Conservation (phyloP, 2,888 invertebrate species). For the Dryomyza anilis region DNA sequence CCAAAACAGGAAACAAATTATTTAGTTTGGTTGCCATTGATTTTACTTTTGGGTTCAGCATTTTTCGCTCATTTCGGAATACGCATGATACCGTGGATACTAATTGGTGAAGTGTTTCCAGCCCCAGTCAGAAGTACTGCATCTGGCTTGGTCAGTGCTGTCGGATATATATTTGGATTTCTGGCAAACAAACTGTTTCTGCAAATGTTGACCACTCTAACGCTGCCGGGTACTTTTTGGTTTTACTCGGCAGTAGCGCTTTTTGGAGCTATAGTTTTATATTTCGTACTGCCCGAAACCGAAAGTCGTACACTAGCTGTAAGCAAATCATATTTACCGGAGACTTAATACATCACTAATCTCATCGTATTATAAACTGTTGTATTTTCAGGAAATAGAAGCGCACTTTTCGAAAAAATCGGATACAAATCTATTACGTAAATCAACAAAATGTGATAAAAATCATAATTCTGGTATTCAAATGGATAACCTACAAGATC, state of each 20-base stretch:
- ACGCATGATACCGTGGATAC: slow-evolving; percentile 77
- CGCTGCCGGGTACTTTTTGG: slow-evolving; percentile 75
- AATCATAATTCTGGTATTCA: slow-evolving; percentile 34
- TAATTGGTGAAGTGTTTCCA: slow-evolving; percentile 79
- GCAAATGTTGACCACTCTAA: slow-evolving; percentile 67
- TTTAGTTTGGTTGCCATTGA: slow-evolving; percentile 72
- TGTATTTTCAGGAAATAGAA: slow-evolving; percentile 53
- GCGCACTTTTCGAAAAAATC: slow-evolving; percentile 57
- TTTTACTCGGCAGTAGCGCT: slow-evolving; percentile 71
- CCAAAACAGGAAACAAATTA: slow-evolving; percentile 62
- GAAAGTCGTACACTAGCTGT: slow-evolving; percentile 73
- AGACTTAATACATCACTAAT: background rate
- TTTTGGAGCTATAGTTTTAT: slow-evolving; percentile 69
- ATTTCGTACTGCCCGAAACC: slow-evolving; percentile 78
- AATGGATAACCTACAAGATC: slow-evolving; percentile 46
- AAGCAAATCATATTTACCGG: slow-evolving; percentile 35
- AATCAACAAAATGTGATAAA: slow-evolving; percentile 28
- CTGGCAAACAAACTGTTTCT: slow-evolving; percentile 76
- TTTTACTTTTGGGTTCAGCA: slow-evolving; percentile 70
- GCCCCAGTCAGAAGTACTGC: slow-evolving; percentile 73
- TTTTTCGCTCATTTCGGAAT: slow-evolving; percentile 72
- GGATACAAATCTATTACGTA: slow-evolving; percentile 45
- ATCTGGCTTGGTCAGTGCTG: slow-evolving; percentile 74
- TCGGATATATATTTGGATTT: slow-evolving; percentile 78
- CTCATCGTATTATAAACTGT: too few relatives aligned